phyloP scores from a whole-genome alignment of 2,797 vertebrate species.

The Nasua narica region DNA sequence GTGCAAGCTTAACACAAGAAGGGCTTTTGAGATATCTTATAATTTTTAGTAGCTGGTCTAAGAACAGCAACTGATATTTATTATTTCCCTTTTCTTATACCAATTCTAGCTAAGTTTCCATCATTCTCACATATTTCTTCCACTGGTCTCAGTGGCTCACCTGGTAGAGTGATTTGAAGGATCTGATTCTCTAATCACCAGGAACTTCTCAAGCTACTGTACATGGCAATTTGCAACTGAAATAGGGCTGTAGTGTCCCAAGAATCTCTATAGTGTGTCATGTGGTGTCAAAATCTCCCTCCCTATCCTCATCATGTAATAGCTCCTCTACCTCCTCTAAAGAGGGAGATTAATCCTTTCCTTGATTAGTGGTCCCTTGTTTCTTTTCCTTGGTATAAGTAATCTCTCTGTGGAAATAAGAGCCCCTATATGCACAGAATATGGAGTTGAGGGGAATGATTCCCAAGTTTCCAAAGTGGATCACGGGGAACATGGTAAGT shows the following conservation, averaged over 20 bases:
- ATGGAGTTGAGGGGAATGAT: background rate
- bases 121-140: background rate
- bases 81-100: background rate
- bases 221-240: background rate
- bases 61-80: background rate
- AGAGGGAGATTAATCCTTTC: background rate
- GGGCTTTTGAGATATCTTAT: background rate
- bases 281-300: background rate
- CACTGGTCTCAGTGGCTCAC: background rate
- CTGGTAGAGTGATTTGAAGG: background rate
- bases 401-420: background rate
- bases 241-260: background rate
- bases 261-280: background rate
- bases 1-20: background rate
- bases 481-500: background rate
- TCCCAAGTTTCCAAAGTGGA: background rate
- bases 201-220: background rate
- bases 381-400: background rate
- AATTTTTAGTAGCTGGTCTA: background rate
- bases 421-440: background rate
- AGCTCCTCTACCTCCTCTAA: background rate
- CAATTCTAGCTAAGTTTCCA: background rate
- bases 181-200: background rate
- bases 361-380: background rate
- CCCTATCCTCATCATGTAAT: background rate